Percentiles rank a stretch among this genome's conserved stretches.
phyloP scores from a whole-genome alignment of 2,113 vertebrate genomes.

The Larimichthys crocea region DNA sequence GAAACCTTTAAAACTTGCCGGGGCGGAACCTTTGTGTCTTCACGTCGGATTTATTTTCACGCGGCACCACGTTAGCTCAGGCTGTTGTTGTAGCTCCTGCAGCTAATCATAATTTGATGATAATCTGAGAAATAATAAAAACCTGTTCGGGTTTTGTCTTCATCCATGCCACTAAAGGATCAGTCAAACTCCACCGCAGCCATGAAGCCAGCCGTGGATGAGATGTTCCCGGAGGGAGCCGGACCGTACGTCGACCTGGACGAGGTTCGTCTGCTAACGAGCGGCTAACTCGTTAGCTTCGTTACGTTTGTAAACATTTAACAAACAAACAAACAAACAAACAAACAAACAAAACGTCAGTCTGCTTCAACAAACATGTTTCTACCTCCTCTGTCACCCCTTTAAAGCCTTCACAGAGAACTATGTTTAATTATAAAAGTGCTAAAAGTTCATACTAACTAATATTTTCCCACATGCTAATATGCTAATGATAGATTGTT shows the following conservation, averaged over 20 bases:
- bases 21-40: constrained; percentile 42
- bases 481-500: too few relatives aligned
- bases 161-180: constrained; percentile 67
- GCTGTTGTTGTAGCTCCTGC: neutral
- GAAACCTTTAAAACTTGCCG: neutral
- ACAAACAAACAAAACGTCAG: too few relatives aligned
- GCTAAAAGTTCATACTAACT: too few relatives aligned
- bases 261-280: constrained; percentile 82
- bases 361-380: too few relatives aligned
- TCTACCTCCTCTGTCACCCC: too few relatives aligned
- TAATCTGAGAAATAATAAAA: neutral
- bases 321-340: too few relatives aligned
- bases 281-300: neutral
- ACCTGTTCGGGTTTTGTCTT: neutral
- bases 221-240: constrained; percentile 94
- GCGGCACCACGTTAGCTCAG: neutral
- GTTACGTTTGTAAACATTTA: neutral
- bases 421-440: too few relatives aligned
- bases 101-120: neutral
- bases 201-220: constrained; percentile 94
- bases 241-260: constrained; percentile 94
- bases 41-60: constrained; percentile 52
- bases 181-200: constrained; percentile 54
- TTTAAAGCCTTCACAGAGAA: too few relatives aligned
- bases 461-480: too few relatives aligned